Base-by-base conservation (phyloP, 92 coral and sea anemone species). In the Parazoanthus darwini region DNA sequence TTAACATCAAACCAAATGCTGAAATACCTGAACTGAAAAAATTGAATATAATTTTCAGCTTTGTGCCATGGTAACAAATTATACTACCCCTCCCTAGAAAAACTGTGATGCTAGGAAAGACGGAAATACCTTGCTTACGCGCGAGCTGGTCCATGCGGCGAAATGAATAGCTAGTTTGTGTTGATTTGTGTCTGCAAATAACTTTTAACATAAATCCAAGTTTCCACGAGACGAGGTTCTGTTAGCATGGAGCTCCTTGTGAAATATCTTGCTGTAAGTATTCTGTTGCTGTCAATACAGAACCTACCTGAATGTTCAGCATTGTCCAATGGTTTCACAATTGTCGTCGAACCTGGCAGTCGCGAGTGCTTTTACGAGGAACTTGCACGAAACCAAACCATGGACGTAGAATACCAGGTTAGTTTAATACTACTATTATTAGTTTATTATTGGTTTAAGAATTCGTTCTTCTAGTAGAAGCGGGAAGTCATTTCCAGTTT, bases 361-460 rank as follows among this genome's bases (percentile, higher is more conserved):
- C 81, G 87, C 37, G 94, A 93, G 72, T 95, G 98, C 93, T 95
- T 93, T 85, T 95, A 89, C 79, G 98, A 95, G 23, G 82, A 90
- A 1, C 66, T 95, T 23, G 92, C 88, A 18, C 82, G 67, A 8
- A 95, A 95, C 88, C 79, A 82, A 54, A 92, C 89, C 39, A 87
- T 95, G 86, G 98, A 95, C 38, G 79, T 95, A 6, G 98, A 95
- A 44, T 95, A 92, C 76, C 98, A 95, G 94, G 98, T 95, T 72
- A 93, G 90, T 85, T 46, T 51, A 51, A 14, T 18, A 48, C 14
- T 29, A 29, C 33, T 29, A 29, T 29, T 29, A 29, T 29, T 29
- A 29, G 33, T 29, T 29, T 29, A 29, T 29, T 29, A 29, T 29
- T 29, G 0, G 42, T 68, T 84, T 43, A 71, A 84, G 4, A 84